Percentiles rank a stretch among this genome's conserved stretches.
phyloP scores from a whole-genome alignment of 35 echinoderm and acorn worm genomes.

The Ophioderma brevispina region DNA sequence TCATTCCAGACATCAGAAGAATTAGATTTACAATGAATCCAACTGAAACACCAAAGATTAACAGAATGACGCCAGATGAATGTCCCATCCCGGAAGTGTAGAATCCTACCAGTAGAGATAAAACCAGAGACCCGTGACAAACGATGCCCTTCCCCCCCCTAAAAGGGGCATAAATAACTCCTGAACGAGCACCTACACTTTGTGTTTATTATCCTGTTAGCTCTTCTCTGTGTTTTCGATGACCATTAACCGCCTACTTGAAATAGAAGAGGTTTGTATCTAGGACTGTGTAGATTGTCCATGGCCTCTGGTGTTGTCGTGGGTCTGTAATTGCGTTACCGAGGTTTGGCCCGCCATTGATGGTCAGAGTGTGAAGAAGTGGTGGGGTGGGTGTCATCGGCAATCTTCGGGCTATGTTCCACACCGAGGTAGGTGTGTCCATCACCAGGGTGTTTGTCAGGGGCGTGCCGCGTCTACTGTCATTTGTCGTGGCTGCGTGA shows the following conservation, averaged over 20 bases:
- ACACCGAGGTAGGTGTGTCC: not conserved
- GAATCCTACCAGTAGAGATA: not conserved
- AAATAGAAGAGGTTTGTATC: not conserved
- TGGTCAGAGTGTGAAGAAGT: not conserved
- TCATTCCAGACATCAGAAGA: not conserved
- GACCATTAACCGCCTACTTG: not conserved
- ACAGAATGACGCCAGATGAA: not conserved
- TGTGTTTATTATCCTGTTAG: not conserved
- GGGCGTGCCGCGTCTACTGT: not conserved
- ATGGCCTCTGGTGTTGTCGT: not conserved
- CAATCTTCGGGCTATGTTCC: not conserved
- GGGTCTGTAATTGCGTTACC: not conserved
- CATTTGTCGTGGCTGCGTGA: not conserved
- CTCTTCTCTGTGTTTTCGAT: not conserved
- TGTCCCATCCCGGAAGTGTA: not conserved
- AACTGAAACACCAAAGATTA: not conserved
- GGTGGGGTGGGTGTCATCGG: not conserved
- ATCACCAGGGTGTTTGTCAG: not conserved
- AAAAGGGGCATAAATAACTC: not conserved
- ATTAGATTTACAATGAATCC: not conserved
- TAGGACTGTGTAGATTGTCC: not conserved
- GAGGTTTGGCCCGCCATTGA: not conserved
- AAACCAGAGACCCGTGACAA: not conserved
- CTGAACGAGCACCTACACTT: not conserved
- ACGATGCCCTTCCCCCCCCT: not conserved